phyloP scores from a whole-genome alignment of 1,140 invertebrate genomes.

The Eupristina koningsbergeri region DNA sequence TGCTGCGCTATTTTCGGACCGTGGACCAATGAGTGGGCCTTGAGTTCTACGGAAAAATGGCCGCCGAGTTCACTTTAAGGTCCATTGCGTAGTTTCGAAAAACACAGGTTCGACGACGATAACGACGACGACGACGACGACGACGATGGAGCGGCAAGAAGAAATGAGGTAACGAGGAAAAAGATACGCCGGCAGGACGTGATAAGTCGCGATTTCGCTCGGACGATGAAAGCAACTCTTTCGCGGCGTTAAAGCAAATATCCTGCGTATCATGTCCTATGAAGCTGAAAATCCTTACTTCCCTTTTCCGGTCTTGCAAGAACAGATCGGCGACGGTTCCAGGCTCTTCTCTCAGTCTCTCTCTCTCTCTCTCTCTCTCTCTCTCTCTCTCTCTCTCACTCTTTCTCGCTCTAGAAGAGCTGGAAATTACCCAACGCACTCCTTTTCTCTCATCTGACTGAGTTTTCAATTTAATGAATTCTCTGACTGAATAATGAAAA shows the following conservation, averaged over 20 bases:
- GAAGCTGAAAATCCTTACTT: conserved; percentile 62
- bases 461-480: too few relatives aligned
- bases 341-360: neutral
- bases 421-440: too few relatives aligned
- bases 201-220: conserved; percentile 56
- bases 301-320: conserved; percentile 59
- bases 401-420: too few relatives aligned
- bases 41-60: conserved; percentile 22
- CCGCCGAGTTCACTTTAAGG: conserved; percentile 37
- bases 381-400: neutral
- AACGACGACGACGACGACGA: conserved; percentile 40
- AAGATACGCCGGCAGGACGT: conserved; percentile 54
- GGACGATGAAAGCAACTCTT: conserved; percentile 27
- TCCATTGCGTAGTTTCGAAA: conserved; percentile 46
- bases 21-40: conserved; percentile 52
- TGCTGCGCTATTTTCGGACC: conserved; percentile 57
- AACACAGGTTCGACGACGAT: conserved; percentile 43
- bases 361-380: neutral
- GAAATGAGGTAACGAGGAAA: conserved; percentile 1
- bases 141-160: neutral
- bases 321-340: neutral
- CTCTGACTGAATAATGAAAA: neutral
- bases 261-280: conserved; percentile 58
- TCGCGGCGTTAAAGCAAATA: conserved; percentile 64
- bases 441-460: too few relatives aligned